Percentiles rank a stretch among this genome's conserved stretches.
Conservation (phyloP, 2,888 invertebrate species). For the Lapara coniferarum region DNA sequence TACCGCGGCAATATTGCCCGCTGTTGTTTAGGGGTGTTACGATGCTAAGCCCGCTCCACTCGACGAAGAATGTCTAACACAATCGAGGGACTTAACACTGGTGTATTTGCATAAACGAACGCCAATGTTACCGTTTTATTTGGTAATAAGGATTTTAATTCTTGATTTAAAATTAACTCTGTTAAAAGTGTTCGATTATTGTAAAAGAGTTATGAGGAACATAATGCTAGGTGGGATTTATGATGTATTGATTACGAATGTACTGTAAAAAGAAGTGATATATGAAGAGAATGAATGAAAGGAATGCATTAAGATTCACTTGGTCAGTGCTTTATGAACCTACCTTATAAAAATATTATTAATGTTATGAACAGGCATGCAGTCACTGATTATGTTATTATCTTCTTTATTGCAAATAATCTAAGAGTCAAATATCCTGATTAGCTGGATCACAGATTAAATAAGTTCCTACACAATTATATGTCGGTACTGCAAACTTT, state of each 20-base stretch:
- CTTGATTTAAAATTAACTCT: background rate
- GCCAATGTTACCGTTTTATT: constrained; percentile 4
- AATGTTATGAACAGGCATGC: no score
- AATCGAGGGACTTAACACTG: constrained; percentile 13
- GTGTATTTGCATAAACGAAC: constrained; percentile 21
- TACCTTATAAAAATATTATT: no score
- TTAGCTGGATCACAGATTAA: background rate
- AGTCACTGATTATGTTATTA: no score
- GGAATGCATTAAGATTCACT: no score
- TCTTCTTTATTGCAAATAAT: background rate
- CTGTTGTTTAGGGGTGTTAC: constrained; percentile 45
- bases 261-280: no score
- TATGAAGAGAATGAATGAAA: no score
- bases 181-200: background rate
- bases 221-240: no score
- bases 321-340: no score
- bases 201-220: no score
- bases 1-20: constrained; percentile 44
- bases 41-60: constrained; percentile 41
- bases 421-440: background rate
- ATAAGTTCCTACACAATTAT: no score
- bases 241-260: no score
- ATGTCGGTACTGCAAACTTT: no score
- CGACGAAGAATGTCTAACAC: constrained; percentile 21
- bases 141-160: background rate